Base-by-base conservation (phyloP, 2,888 invertebrate species). In the Cosmopolites sordidus region DNA sequence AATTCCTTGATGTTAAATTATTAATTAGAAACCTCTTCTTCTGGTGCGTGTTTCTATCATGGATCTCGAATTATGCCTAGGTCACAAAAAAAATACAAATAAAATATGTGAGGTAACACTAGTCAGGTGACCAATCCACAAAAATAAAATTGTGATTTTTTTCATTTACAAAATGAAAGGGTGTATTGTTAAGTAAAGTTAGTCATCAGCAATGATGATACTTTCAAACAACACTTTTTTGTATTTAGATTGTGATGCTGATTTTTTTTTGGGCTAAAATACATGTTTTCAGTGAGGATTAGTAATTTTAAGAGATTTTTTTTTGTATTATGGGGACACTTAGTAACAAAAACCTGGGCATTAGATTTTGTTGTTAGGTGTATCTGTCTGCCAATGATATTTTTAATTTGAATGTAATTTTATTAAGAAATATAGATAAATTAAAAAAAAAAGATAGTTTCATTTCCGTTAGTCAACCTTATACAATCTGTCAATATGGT, bases 351-450 rank as follows among this genome's bases (percentile, higher is more conserved):
- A 41, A 47, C 43, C 48, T 43, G 52, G 52, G 52, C 52, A 52
- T 52, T 52, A 43, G 9, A 48, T 48, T 43, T 52, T 52, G 51
- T 45, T 51, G 52, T 52, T 52, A 48, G 48, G 52, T 52, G 47
- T 48, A 47, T 48, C 48, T 47, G 43, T 43, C 48, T 52, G 42
- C 42, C 51, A 46, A 51, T 33, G 33, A 33, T 33, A 33, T 39
- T 45, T 41, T 42, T 46, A 43, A 18, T 40, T 51, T 46, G 17
- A 17, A 29, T 51, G n/a, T 42, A 41, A 33, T 27, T 51, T 44
- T 40, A 37, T 51, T 45, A 50, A 43, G 49, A 45, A 37, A 41
- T 40, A 51, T 44, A 51, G 44, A 16, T 44, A 44, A 51, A 39
- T 51, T 43, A 6, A 6, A 27, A 27, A 27, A 27, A 6, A 27